These are phyloP conservation scores for Resseliella maxima DNA, from an alignment of 2,888 invertebrate species.

Conservation along the genomic window DNA sequence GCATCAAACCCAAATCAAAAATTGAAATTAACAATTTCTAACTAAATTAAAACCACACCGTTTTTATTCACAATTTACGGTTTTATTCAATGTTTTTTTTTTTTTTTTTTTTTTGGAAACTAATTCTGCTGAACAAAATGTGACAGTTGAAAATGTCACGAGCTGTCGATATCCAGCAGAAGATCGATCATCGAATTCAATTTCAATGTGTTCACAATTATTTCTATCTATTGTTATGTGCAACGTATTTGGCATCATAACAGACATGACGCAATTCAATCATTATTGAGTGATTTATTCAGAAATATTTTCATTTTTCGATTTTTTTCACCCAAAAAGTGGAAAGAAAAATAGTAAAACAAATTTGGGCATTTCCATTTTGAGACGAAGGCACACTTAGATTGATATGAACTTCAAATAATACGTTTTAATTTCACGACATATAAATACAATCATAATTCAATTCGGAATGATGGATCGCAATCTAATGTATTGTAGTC, in stretches of 20 bases:
- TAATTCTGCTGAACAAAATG: background rate
- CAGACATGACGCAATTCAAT: conserved; percentile 11
- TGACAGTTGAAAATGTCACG: background rate
- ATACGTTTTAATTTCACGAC: conserved; percentile 21
- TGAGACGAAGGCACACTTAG: background rate
- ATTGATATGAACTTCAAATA: conserved; percentile 4
- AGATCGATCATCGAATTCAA: conserved; percentile 46
- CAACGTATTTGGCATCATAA: background rate
- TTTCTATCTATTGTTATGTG: background rate
- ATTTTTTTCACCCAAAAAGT: conserved; percentile 14
- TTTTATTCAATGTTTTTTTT: background rate
- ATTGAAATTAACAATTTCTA: background rate
- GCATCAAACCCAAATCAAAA: background rate
- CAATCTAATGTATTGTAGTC: background rate
- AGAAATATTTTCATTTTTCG: background rate
- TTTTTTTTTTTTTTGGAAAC: background rate
- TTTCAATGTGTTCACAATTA: conserved; percentile 37
- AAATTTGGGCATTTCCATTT: background rate
- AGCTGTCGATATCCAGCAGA: background rate
- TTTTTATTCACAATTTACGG: background rate
- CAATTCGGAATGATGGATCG: conserved; percentile 3
- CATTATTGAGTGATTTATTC: conserved; percentile 32
- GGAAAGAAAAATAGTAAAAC: background rate
- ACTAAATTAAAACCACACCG: background rate
- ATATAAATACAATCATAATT: background rate